phyloP scores from a whole-genome alignment of 2,888 invertebrate genomes.

The Chrysina gloriosa region DNA sequence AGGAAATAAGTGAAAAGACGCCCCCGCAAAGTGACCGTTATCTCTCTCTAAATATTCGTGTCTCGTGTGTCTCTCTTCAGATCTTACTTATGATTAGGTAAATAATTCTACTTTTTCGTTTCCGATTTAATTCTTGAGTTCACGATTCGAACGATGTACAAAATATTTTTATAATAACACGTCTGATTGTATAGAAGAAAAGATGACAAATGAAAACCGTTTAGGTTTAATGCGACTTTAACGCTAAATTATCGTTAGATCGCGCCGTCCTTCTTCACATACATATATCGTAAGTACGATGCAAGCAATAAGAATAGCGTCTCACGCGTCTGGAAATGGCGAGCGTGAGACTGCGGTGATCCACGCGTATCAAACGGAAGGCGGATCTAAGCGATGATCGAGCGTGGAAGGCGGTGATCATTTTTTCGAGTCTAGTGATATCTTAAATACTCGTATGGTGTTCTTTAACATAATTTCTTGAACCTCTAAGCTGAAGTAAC shows the following conservation, averaged over 20 bases:
- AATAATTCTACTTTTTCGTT: background rate
- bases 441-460: slow-evolving; percentile 7
- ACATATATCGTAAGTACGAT: too few species aligned
- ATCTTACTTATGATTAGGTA: too few species aligned
- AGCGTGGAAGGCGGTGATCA: background rate
- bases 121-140: background rate
- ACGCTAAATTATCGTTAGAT: too few species aligned
- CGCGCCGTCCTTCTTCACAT: background rate
- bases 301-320: too few species aligned
- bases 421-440: slow-evolving; percentile 5
- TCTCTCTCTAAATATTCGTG: too few species aligned
- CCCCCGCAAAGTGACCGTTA: too few species aligned
- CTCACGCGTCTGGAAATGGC: too few species aligned
- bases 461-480: slow-evolving; percentile 23
- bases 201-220: background rate
- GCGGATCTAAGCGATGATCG: background rate
- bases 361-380: too few species aligned
- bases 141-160: slow-evolving; percentile 22
- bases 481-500: slow-evolving; percentile 10
- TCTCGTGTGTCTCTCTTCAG: too few species aligned
- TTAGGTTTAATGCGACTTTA: too few species aligned
- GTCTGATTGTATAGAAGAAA: background rate
- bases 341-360: too few species aligned
- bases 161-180: slow-evolving; percentile 33
- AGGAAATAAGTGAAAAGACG: slow-evolving; percentile 66